phyloP scores from a whole-genome alignment of 2,888 invertebrate genomes.

The Drosophila suboccidentalis region DNA sequence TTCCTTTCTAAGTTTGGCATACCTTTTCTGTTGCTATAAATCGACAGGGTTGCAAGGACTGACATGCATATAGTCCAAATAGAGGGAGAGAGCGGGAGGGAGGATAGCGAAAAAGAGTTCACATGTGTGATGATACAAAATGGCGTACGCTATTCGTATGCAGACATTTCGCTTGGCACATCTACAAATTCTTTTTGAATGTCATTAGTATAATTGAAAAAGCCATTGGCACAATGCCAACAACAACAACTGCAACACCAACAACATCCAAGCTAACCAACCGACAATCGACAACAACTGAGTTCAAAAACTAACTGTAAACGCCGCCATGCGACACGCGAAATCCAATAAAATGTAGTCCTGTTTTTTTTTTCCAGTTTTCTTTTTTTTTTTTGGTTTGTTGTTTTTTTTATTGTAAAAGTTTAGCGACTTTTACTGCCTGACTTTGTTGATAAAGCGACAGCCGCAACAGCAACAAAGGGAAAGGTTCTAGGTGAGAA shows the following conservation, averaged over 20 bases:
- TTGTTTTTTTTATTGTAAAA: constrained; percentile 50
- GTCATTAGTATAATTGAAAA: constrained; percentile 80
- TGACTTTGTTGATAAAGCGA: constrained; percentile 51
- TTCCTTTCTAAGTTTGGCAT: background rate
- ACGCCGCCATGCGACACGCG: constrained; percentile 72
- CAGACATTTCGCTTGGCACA: constrained; percentile 72
- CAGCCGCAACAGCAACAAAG: constrained; percentile 42
- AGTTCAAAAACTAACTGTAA: constrained; percentile 70
- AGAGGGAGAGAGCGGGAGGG: background rate
- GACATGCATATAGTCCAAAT: constrained; percentile 17
- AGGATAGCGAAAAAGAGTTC: constrained; percentile 20
- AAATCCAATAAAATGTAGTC: constrained; percentile 71
- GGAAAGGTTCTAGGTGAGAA: background rate
- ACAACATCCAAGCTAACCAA: constrained; percentile 42
- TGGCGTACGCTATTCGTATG: constrained; percentile 60
- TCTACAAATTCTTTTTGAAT: constrained; percentile 80
- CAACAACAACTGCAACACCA: constrained; percentile 56
- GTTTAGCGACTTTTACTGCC: constrained; percentile 66
- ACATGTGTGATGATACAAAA: constrained; percentile 66
- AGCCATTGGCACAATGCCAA: constrained; percentile 76
- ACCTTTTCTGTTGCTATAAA: background rate
- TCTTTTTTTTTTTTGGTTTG: constrained; percentile 23
- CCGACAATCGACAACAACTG: constrained; percentile 50
- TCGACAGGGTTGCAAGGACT: constrained; percentile 22
- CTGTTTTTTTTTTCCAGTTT: constrained; percentile 12